These are phyloP conservation scores for Agrochola lychnidis DNA, from an alignment of 2,888 invertebrate species.

Conservation along the genomic window DNA sequence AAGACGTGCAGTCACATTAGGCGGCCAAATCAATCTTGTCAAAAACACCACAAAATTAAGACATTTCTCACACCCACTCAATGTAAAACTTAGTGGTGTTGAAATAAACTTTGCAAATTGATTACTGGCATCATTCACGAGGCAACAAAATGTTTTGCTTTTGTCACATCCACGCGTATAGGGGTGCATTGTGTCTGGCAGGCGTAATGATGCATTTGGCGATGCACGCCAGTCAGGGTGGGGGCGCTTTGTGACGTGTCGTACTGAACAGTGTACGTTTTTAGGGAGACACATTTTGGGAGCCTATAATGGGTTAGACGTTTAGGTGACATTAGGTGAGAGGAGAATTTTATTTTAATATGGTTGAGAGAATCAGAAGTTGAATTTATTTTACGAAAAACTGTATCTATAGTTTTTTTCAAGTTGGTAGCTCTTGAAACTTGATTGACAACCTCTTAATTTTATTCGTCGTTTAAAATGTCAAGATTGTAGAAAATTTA, in stretches of 20 bases:
- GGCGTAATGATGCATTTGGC: constrained; percentile 81
- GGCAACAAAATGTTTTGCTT: constrained; percentile 61
- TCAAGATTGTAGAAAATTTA: neutral
- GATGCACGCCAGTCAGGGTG: constrained; percentile 72
- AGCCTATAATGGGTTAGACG: constrained; percentile 62
- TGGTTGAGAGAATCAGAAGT: neutral
- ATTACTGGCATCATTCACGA: constrained; percentile 64
- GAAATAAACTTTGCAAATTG: constrained; percentile 66
- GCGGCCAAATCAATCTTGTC: constrained; percentile 24
- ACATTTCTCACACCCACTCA: constrained; percentile 45
- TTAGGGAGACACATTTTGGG: constrained; percentile 57
- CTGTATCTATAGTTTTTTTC: too few relatives aligned
- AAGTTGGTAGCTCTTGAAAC: neutral
- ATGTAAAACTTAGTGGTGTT: constrained; percentile 53
- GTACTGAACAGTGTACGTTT: constrained; percentile 57
- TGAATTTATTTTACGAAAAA: neutral
- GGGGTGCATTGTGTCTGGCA: constrained; percentile 74
- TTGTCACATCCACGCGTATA: constrained; percentile 67
- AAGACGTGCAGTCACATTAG: neutral
- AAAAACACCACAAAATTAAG: constrained; percentile 47
- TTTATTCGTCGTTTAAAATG: too few relatives aligned
- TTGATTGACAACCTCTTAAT: neutral
- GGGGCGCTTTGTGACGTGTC: constrained; percentile 66
- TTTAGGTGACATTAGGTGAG: constrained; percentile 54
- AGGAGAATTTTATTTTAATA: constrained; percentile 34